A percentile compares a stretch with the other conserved stretches of the same genome.
Conservation (phyloP, 2,888 invertebrate species). For the Hoplodrina ambigua region DNA sequence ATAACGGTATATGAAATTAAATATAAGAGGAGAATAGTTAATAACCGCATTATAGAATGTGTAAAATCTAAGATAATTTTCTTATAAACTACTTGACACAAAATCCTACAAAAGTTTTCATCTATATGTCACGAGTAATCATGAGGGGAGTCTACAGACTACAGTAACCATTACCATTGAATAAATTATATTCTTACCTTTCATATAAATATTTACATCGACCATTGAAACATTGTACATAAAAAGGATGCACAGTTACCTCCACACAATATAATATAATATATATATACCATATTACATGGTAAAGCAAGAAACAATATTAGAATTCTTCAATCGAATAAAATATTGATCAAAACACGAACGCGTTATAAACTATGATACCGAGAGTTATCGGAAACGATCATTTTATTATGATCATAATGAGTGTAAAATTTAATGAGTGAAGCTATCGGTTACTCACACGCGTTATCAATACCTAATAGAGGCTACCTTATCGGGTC, state of each 20-base stretch:
- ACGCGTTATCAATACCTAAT: slow-evolving; percentile 7
- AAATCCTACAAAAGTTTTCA: slow-evolving; percentile 36
- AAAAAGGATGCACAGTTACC: slow-evolving; percentile 10
- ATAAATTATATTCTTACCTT: slow-evolving; percentile 45
- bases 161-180: slow-evolving; percentile 37
- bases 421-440: slow-evolving; percentile 41
- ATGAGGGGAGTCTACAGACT: slow-evolving; percentile 28
- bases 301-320: slow-evolving; percentile 34
- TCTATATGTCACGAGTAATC: slow-evolving; percentile 21
- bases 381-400: slow-evolving; percentile 21
- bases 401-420: slow-evolving; percentile 9
- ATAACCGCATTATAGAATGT: slow-evolving; percentile 10
- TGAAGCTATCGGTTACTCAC: slow-evolving; percentile 4
- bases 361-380: slow-evolving; percentile 36
- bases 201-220: slow-evolving; percentile 53
- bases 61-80: slow-evolving; percentile 21
- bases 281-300: not conserved
- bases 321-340: slow-evolving; percentile 28
- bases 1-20: slow-evolving; percentile 6
- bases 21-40: not conserved
- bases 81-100: slow-evolving; percentile 39
- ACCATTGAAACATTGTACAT: slow-evolving; percentile 31
- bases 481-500: slow-evolving; percentile 26
- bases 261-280: not conserved
- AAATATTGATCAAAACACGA: slow-evolving; percentile 27